phyloP scores from a whole-genome alignment of 2,797 vertebrate genomes.

The Myoxocephalus aenaeus region DNA sequence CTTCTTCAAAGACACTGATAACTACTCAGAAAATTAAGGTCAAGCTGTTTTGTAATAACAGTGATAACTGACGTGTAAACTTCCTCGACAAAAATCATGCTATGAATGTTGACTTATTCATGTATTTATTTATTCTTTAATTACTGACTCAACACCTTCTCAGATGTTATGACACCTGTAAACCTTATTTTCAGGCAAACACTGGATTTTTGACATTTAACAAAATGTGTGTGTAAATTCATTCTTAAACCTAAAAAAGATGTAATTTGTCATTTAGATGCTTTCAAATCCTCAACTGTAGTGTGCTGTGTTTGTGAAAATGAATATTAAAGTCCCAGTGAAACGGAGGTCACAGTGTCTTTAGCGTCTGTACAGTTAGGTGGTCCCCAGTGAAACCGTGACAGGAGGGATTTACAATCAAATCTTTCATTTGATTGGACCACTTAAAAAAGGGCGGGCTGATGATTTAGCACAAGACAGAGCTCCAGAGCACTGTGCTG shows the following conservation, averaged over 20 bases:
- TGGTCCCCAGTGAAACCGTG: not conserved
- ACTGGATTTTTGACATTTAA: not conserved
- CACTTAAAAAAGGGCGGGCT: too few relatives aligned
- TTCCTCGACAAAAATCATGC: not conserved
- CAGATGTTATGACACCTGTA: not conserved
- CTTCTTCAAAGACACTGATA: not conserved
- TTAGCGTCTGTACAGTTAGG: not conserved
- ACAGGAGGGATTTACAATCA: not conserved
- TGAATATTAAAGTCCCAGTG: not conserved
- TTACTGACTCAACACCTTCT: not conserved
- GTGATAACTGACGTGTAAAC: not conserved
- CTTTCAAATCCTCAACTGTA: not conserved
- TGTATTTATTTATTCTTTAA: not conserved
- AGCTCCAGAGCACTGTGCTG: too few relatives aligned
- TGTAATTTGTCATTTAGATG: not conserved
- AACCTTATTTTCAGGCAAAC: not conserved
- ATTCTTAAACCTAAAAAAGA: not conserved
- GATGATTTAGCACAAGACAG: too few relatives aligned
- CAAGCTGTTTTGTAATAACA: not conserved
- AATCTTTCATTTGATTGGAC: not conserved
- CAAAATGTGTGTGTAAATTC: not conserved
- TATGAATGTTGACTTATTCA: not conserved
- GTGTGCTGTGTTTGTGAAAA: slow-evolving; percentile 5
- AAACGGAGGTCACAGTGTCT: not conserved
- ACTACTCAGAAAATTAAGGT: not conserved